Evolutionary conservation across 92 coral and sea anemone species (phyloP), one percentile per base, ranked within the genome.

Genomic region (Siderastrea siderea): DNA sequence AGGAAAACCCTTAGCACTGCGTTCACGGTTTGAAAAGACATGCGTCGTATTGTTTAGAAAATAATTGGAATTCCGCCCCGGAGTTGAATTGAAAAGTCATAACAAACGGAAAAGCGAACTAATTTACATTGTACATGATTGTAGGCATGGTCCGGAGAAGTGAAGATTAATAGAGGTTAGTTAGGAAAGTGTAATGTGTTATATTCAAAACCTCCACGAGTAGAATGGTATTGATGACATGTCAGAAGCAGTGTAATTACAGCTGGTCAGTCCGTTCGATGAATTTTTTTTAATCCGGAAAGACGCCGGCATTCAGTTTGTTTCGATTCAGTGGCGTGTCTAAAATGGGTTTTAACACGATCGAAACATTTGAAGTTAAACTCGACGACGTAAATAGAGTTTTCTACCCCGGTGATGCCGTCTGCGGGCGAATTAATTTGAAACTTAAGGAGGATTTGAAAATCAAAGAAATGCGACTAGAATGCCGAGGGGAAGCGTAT

Each of bases 401-500:
- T 65, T 87, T 88, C 65, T 90, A 55, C 15, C 98, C 98, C 4
- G 98, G 98, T 9, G 89, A 92, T 5, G 62, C 85, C 14, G 92
- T 94, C 9, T 64, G 84, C 55, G 98, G 98, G 7, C 79, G 81
- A 38, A 80, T 94, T 6, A 85, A 72, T 75, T 57, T 94, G 19
- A 90, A 84, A 11, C 55, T 85, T 1, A 87, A 80, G 19, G 90
- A 81, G 53, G 77, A 55, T 51, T 81, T 87, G 9, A 90, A 80
- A 61, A 55, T 94, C 50, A 82, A 83, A 73, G 91, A 92, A 79
- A 52, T 94, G 53, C 84, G 75, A 66, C 84, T 94, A 16, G 91
- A 90, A 78, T 92, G 95, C 54, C 82, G 83, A 15, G 98, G 98
- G 5, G 92, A 92, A 65, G 95, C 92, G 0, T 91, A 94, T n/a